Evolutionary conservation across 2,113 vertebrate species (phyloP).

Genomic region (Podarcis muralis): DNA sequence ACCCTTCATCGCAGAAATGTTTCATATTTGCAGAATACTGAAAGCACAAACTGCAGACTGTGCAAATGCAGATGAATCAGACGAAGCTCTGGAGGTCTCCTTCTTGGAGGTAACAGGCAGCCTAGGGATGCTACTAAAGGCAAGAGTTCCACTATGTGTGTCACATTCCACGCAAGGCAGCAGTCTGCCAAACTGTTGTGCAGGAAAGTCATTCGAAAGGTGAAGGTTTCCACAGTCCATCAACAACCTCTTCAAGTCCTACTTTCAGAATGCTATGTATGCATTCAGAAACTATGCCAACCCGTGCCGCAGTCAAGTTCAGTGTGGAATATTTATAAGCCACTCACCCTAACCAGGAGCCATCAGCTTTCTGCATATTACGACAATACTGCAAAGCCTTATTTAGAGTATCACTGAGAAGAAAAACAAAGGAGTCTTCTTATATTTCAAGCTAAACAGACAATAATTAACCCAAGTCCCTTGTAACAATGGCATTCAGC

Average conservation of each 20-base stretch:
- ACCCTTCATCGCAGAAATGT: too few relatives aligned
- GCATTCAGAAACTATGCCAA: neutral
- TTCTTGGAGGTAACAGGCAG: too few relatives aligned
- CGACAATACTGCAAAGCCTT: neutral
- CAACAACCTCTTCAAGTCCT: neutral
- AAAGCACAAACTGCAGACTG: too few relatives aligned
- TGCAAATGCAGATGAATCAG: too few relatives aligned
- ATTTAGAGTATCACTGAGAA: neutral
- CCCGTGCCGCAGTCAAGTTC: too few relatives aligned
- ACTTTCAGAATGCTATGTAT: neutral
- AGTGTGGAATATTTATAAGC: neutral
- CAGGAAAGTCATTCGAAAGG: neutral
- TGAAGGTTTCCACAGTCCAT: neutral
- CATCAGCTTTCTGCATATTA: neutral
- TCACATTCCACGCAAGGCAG: too few relatives aligned
- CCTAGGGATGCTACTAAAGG: too few relatives aligned
- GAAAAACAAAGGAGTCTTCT: neutral
- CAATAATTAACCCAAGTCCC: neutral
- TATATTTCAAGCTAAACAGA: neutral
- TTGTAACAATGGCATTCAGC: neutral
- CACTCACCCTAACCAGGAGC: constrained; percentile 9
- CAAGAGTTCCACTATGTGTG: too few relatives aligned
- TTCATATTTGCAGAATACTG: too few relatives aligned
- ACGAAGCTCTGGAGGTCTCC: too few relatives aligned
- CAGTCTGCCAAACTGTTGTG: neutral